These are phyloP conservation scores for Drosophila anomalata DNA, from an alignment of 2,888 invertebrate genomes.

Conservation along the genomic window DNA sequence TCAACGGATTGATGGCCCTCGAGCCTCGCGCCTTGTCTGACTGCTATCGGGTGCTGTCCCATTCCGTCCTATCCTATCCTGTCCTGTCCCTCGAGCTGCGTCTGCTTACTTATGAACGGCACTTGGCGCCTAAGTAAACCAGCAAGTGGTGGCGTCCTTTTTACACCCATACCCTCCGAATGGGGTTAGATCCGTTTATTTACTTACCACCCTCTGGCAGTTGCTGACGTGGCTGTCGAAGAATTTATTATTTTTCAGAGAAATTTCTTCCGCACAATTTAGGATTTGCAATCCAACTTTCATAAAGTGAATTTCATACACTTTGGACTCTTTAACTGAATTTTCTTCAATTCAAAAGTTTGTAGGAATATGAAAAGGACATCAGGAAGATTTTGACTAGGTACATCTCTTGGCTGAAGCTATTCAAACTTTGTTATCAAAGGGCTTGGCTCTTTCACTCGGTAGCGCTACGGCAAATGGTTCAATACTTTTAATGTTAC, in stretches of 20 bases:
- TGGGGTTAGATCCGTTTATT: slow-evolving; percentile 20
- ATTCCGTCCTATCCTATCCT: not conserved
- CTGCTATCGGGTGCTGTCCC: slow-evolving; percentile 3
- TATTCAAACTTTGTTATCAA: not conserved
- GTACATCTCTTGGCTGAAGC: not conserved
- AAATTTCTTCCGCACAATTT: slow-evolving; percentile 31
- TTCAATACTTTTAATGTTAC: slow-evolving; percentile 10
- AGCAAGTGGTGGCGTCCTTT: slow-evolving; percentile 23
- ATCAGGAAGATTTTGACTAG: not conserved
- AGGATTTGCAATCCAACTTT: slow-evolving; percentile 1
- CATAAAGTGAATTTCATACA: not conserved
- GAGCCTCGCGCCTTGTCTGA: slow-evolving; percentile 3
- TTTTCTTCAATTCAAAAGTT: not conserved
- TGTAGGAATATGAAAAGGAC: not conserved
- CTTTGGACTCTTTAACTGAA: not conserved
- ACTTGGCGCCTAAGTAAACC: slow-evolving; percentile 56
- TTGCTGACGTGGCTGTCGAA: slow-evolving; percentile 48
- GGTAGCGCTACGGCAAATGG: slow-evolving; percentile 1
- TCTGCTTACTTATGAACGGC: slow-evolving; percentile 47
- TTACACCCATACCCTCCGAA: not conserved
- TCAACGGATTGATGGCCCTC: slow-evolving; percentile 57
- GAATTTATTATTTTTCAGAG: slow-evolving; percentile 33
- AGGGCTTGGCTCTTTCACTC: slow-evolving; percentile 1
- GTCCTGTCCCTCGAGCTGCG: slow-evolving; percentile 2
- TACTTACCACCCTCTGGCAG: slow-evolving; percentile 11